Evolutionary conservation across 2,888 invertebrate genomes (phyloP).

Genomic region (Herminia tarsipennalis): DNA sequence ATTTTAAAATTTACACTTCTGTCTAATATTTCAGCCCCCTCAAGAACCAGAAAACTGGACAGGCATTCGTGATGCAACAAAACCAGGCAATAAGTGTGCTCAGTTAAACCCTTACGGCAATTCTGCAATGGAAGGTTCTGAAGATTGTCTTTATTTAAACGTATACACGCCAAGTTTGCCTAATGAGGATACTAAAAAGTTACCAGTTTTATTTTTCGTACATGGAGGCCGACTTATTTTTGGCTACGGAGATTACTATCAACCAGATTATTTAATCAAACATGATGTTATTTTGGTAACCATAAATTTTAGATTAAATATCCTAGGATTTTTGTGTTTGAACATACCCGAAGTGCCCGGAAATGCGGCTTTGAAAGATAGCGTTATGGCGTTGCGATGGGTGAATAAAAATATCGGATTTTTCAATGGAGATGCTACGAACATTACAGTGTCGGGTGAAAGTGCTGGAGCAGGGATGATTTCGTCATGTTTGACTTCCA

Average conservation of each 20-base stretch:
- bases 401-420: constrained; percentile 62
- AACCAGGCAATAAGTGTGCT: constrained; percentile 72
- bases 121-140: constrained; percentile 78
- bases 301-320: constrained; percentile 69
- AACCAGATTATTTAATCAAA: constrained; percentile 68
- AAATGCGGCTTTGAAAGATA: constrained; percentile 72
- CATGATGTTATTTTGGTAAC: constrained; percentile 72
- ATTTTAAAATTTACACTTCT: too few species aligned
- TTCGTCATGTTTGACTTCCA: constrained; percentile 57
- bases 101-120: constrained; percentile 73
- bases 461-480: constrained; percentile 68
- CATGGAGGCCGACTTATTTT: constrained; percentile 85
- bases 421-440: constrained; percentile 68
- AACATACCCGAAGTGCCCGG: constrained; percentile 71
- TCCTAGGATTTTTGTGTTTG: constrained; percentile 72
- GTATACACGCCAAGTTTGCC: constrained; percentile 87
- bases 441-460: constrained; percentile 71
- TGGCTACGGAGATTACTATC: constrained; percentile 81
- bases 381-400: constrained; percentile 70
- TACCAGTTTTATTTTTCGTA: constrained; percentile 84
- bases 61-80: constrained; percentile 67
- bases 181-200: constrained; percentile 53
- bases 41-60: constrained; percentile 61
- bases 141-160: constrained; percentile 89
- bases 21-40: constrained; percentile 74